phyloP scores from a whole-genome alignment of 1,140 invertebrate genomes.

The Rhyzopertha dominica region DNA sequence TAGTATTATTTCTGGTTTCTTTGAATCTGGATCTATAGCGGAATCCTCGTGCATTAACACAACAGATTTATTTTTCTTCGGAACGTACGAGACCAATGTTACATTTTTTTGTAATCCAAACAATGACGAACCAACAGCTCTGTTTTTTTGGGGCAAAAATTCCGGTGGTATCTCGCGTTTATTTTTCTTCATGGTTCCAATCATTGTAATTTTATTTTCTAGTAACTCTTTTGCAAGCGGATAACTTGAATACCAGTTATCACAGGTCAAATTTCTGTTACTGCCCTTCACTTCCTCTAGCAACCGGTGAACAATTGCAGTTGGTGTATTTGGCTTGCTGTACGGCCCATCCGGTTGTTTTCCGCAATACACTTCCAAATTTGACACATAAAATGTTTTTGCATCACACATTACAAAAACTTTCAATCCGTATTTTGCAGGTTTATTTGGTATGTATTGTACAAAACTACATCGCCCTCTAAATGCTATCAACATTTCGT shows the following conservation, averaged over 20 bases:
- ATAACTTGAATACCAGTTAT: slow-evolving; percentile 6
- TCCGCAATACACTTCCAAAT: slow-evolving; percentile 36
- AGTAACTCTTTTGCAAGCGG: not conserved
- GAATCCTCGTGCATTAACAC: slow-evolving; percentile 32
- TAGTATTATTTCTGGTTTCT: slow-evolving; percentile 43
- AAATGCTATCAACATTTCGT: slow-evolving; percentile 14
- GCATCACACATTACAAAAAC: slow-evolving; percentile 1
- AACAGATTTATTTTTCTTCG: slow-evolving; percentile 3
- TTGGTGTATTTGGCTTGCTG: slow-evolving; percentile 31
- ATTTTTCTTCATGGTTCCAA: slow-evolving; percentile 12
- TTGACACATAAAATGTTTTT: slow-evolving; percentile 30
- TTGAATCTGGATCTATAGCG: slow-evolving; percentile 24
- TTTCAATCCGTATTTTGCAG: slow-evolving; percentile 5
- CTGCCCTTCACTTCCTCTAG: slow-evolving; percentile 15
- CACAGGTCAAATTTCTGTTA: slow-evolving; percentile 2
- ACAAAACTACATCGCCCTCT: slow-evolving; percentile 8
- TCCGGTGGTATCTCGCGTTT: slow-evolving; percentile 6
- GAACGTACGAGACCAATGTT: not conserved
- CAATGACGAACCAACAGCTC: not conserved
- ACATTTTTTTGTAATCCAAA: not conserved
- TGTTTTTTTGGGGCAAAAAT: slow-evolving; percentile 9
- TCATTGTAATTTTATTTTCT: slow-evolving; percentile 1
- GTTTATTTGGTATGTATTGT: slow-evolving; percentile 11
- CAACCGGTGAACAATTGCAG: slow-evolving; percentile 22
- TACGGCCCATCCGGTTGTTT: slow-evolving; percentile 36